phyloP scores from a whole-genome alignment of 2,888 invertebrate species.

The Lycaena phlaeas region DNA sequence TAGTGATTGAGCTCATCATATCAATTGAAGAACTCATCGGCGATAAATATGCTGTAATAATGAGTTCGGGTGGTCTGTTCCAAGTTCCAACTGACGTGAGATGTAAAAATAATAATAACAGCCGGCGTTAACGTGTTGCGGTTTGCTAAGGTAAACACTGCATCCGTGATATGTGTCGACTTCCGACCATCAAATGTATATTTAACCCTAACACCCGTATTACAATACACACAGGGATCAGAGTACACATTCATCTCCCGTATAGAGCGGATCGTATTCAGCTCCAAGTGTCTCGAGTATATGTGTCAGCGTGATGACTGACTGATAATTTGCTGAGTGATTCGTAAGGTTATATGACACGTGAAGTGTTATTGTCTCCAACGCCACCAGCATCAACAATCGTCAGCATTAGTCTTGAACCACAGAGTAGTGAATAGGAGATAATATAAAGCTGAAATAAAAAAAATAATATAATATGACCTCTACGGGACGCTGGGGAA shows the following conservation, averaged over 20 bases:
- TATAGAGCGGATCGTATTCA: neutral
- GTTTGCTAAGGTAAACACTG: conserved; percentile 57
- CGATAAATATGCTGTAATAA: neutral
- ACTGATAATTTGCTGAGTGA: too few species aligned
- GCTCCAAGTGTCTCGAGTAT: neutral
- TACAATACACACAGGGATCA: conserved; percentile 3
- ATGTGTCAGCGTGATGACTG: neutral
- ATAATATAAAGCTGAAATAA: too few species aligned
- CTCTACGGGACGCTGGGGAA: too few species aligned
- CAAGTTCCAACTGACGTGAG: conserved; percentile 25
- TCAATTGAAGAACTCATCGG: too few species aligned
- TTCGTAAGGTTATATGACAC: too few species aligned
- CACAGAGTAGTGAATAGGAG: too few species aligned
- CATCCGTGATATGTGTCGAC: conserved; percentile 44
- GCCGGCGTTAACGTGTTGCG: conserved; percentile 44
- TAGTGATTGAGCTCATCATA: too few species aligned
- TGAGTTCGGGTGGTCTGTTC: conserved; percentile 53
- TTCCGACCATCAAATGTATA: conserved; percentile 34
- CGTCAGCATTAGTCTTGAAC: too few species aligned
- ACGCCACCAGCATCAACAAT: too few species aligned
- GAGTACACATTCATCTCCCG: neutral
- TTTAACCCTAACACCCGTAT: conserved; percentile 9
- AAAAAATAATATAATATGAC: too few species aligned
- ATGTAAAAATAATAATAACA: conserved; percentile 62
- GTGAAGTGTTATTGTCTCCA: too few species aligned